Evolutionary conservation across 2,888 invertebrate genomes (phyloP).

Genomic region (Parnassius mnemosyne): DNA sequence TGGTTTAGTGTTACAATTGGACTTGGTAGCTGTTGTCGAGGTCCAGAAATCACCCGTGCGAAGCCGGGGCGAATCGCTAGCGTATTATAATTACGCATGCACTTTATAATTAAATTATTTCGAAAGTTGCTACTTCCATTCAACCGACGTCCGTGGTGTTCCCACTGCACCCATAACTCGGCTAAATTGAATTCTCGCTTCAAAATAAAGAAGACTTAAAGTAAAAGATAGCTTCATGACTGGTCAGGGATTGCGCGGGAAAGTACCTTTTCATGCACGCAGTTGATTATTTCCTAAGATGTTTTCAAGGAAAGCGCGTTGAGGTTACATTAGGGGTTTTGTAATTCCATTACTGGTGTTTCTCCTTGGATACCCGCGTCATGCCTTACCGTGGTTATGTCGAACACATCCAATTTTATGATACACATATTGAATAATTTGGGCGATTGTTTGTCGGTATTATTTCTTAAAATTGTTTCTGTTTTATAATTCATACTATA

Average conservation of each 20-base stretch:
- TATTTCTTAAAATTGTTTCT: constrained; percentile 8
- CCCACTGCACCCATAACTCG: constrained; percentile 39
- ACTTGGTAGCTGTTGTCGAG: too few relatives aligned
- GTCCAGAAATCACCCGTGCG: too few relatives aligned
- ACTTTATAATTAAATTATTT: background rate
- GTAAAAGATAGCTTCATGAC: constrained; percentile 28
- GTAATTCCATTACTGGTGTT: constrained; percentile 47
- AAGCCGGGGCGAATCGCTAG: too few relatives aligned
- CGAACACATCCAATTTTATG: background rate
- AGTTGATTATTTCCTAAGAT: constrained; percentile 46
- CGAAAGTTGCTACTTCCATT: constrained; percentile 28
- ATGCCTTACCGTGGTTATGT: constrained; percentile 6
- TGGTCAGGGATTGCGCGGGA: constrained; percentile 34
- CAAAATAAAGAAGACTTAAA: constrained; percentile 28
- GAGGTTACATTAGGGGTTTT: constrained; percentile 47
- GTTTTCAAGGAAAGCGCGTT: constrained; percentile 52
- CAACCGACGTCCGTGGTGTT: constrained; percentile 34
- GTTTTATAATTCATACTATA: too few relatives aligned
- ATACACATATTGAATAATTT: constrained; percentile 2
- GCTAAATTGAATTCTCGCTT: constrained; percentile 44
- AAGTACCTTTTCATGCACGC: constrained; percentile 37
- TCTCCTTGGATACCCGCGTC: constrained; percentile 15
- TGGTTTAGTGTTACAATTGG: too few relatives aligned
- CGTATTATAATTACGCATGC: background rate
- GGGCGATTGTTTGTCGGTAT: background rate